phyloP scores from a whole-genome alignment of 53 echinoderm and acorn worm species.

The Echinarachnius parma region DNA sequence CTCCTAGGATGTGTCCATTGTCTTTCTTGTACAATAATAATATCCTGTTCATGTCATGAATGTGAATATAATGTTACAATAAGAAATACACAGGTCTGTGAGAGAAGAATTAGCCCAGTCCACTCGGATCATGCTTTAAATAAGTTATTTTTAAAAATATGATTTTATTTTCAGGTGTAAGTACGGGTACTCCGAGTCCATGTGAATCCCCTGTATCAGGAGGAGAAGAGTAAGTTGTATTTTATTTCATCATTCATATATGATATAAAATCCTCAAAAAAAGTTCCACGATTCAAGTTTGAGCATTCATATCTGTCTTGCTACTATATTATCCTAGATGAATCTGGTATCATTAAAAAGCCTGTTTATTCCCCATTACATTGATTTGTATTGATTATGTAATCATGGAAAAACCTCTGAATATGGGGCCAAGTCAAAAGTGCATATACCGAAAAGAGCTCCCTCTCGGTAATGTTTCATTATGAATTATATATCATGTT shows the following conservation, averaged over 20 bases:
- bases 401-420: no score
- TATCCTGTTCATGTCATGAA: no score
- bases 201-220: conserved; percentile 11
- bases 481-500: neutral
- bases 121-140: no score
- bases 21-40: no score
- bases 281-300: no score
- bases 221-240: conserved; percentile 15
- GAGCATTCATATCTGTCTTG: no score
- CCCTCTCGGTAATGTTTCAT: neutral
- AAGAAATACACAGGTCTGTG: no score
- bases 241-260: neutral
- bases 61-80: no score
- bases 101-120: no score
- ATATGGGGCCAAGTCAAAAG: neutral
- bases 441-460: neutral
- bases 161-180: conserved; percentile 12
- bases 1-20: no score
- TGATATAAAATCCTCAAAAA: neutral
- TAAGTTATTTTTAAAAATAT: neutral
- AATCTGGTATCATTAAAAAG: no score
- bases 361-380: neutral
- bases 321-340: no score
- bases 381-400: neutral
- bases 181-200: conserved; percentile 11